phyloP scores from a whole-genome alignment of 2,888 invertebrate species.

The Margaritifera margaritifera region DNA sequence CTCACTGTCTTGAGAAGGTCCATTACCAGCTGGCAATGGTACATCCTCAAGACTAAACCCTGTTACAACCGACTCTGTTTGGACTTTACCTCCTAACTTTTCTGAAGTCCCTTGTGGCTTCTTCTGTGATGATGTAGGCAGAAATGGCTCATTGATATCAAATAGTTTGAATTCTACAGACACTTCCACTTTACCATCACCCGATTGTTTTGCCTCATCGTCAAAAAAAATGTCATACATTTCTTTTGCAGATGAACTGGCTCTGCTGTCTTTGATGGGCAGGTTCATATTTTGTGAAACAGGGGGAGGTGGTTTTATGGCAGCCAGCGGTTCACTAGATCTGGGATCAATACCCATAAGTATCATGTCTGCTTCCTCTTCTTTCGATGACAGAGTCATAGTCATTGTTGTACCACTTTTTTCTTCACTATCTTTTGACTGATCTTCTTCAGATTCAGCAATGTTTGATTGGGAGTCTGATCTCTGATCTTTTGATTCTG shows the following conservation, averaged over 20 bases:
- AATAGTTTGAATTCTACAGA: too few species aligned
- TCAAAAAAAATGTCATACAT: slow-evolving; percentile 23
- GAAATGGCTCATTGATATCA: too few species aligned
- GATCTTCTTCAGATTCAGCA: not conserved
- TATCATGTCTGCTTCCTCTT: slow-evolving; percentile 40
- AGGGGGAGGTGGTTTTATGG: slow-evolving; percentile 43
- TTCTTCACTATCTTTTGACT: not conserved
- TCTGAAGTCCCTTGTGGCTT: too few species aligned
- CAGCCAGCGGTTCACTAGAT: slow-evolving; percentile 26
- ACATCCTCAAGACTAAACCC: too few species aligned
- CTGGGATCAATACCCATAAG: slow-evolving; percentile 45
- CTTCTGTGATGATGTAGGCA: too few species aligned
- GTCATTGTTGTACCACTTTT: not conserved
- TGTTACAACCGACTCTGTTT: too few species aligned
- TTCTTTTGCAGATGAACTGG: slow-evolving; percentile 20
- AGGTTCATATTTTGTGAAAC: slow-evolving; percentile 14
- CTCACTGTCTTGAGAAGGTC: too few species aligned
- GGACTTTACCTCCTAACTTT: too few species aligned
- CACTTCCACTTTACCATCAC: slow-evolving; percentile 1
- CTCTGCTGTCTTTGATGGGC: slow-evolving; percentile 9
- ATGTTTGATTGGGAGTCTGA: not conserved
- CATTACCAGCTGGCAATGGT: too few species aligned
- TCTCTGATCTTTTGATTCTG: slow-evolving; percentile 5
- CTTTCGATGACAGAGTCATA: slow-evolving; percentile 4
- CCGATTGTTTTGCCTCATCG: slow-evolving; percentile 7